Base-by-base conservation (phyloP, 2,888 invertebrate genomes). In the Drosophila longiperda region DNA sequence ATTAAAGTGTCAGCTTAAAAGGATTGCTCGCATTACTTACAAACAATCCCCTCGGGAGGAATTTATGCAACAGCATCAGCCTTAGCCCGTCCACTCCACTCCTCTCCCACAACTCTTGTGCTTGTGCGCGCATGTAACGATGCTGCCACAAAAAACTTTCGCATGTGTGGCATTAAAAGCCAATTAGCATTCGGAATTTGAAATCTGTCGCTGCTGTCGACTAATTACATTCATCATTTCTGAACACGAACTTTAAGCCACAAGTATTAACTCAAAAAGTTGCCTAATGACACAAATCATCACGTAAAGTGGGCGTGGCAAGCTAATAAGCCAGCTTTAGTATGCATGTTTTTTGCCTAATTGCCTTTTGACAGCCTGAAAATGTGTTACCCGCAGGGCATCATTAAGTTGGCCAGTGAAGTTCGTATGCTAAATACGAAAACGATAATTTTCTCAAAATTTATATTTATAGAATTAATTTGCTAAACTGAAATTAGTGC, bases 1-100 rank as follows among this genome's bases (percentile, higher is more conserved):
- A 29, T 55, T 74, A 83, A 82, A 89, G 82, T 83, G 83, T 80
- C 83, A 80, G 87, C 82, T 82, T 87, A 80, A 87, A 89, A 83
- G 85, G 87, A 87, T 87, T 87, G 78, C 61, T 62, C 26, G 67
- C 83, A 82, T 78, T 73, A 82, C 83, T 78, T 79, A 78, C 75
- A 84, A 81, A 79, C 73, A 84, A 84, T 81, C 84, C 67, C 48
- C 12, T 8, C 32, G 42, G 26, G 12, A 17, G 15, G 11, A 32
- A 62, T 34, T 48, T 52, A 20, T 12, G 42, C 45, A 45, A 15
- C 45, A 45, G 3, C 45, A 7, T 45, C 45, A 9, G 17, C 7
- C 3, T 12, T 3, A 23, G 7, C 45, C 12, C 20, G 7, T 0
- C 1, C 20, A 7, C 42, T 7, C 15, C 34, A 8, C 40, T 17